Base-by-base conservation (phyloP, 2,113 vertebrate species). In the Collichthys lucidus region DNA sequence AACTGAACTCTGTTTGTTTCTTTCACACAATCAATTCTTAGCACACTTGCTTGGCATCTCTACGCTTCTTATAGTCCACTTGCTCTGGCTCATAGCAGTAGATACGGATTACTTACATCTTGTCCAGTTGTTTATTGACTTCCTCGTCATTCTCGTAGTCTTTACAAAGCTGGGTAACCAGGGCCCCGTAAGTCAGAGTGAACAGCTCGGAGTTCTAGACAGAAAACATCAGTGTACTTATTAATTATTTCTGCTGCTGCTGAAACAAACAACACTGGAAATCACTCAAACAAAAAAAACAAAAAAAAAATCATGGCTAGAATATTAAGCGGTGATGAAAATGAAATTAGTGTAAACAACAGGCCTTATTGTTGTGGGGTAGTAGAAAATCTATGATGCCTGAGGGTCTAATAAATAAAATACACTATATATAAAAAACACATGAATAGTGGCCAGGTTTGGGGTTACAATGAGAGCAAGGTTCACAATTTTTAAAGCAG, bases 121-220 rank as follows among this genome's bases (percentile, higher is more conserved):
- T 99, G 91, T 99, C 98, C 70, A 99, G 95, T 85, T 99, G 98
- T 89, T 99, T 99, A 90, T 99, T 99, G 89, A 99, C 98, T 0
- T 99, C 98, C 22, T 99, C 98, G 0, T 99, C 98, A 0, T 98
- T 99, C 93, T 99, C 98, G 2, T 99, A 99, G 94, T 99, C 98
- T 93, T 99, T 99, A 92, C 98, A 99, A 11, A 99, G 95, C 90
- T 99, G 98, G 22, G 97, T 99, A 90, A 99, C 98, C 91, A 99
- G 93, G 0, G 98, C 97, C 0, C 98, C 98, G 1, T 99, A 99
- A 0, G 98, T 99, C 80, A 99, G 92, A 0, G 98, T 99, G 94
- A 99, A 99, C 59, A 99, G 96, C 94, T 99, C 98, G 0, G 98
- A 99, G 92, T 98, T 99, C 98, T 99, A 84, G 26, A 82, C 5